Conservation (phyloP, 1,140 invertebrate species). For the Ceratosolen fusciceps region DNA sequence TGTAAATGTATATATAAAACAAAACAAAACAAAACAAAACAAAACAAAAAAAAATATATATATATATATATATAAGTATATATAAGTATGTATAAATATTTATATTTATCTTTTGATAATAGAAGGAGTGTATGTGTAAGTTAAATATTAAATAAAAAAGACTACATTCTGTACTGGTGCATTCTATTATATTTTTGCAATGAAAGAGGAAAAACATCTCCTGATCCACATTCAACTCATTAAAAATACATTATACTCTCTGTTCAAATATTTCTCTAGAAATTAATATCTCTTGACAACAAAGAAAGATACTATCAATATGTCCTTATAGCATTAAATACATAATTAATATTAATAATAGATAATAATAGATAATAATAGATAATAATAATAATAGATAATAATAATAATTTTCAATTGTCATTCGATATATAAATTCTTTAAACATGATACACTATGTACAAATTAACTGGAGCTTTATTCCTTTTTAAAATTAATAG, state of each 20-base stretch:
- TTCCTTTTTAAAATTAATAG: conserved; percentile 54
- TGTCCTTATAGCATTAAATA: conserved; percentile 61
- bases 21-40: too few relatives aligned
- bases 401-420: conserved; percentile 60
- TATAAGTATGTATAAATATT: background rate
- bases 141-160: conserved; percentile 54
- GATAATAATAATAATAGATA: too few relatives aligned
- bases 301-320: conserved; percentile 59
- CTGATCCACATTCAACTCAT: conserved; percentile 59
- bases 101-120: conserved; percentile 39
- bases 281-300: conserved; percentile 61
- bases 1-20: too few relatives aligned
- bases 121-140: conserved; percentile 40
- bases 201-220: conserved; percentile 60
- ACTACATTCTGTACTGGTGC: conserved; percentile 55
- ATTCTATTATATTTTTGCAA: conserved; percentile 65
- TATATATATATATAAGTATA: too few relatives aligned
- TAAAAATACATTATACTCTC: conserved; percentile 66
- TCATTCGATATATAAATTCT: conserved; percentile 57
- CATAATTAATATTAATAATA: conserved; percentile 63
- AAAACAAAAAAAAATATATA: too few relatives aligned
- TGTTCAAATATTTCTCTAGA: conserved; percentile 60
- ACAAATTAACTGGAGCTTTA: conserved; percentile 63
- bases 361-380: too few relatives aligned
- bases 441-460: conserved; percentile 68